Conservation (phyloP, 2,113 vertebrate species). For the Burhinus bistriatus region DNA sequence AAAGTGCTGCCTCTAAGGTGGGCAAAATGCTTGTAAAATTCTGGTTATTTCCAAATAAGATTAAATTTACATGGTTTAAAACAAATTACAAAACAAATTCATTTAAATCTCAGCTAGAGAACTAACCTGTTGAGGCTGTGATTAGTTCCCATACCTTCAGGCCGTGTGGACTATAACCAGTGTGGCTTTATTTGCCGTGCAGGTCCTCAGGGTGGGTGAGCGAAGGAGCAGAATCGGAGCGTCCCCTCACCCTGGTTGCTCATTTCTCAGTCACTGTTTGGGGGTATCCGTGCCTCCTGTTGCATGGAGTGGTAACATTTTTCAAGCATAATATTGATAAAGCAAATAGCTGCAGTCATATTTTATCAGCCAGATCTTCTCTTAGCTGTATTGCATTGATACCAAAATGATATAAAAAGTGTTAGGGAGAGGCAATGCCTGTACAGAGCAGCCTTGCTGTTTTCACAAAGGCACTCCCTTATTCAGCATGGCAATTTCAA, state of each 20-base stretch:
- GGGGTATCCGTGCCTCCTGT: neutral
- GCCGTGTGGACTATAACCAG: neutral
- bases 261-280: neutral
- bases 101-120: neutral
- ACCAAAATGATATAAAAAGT: neutral
- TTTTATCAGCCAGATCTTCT: neutral
- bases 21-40: neutral
- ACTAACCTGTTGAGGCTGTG: neutral
- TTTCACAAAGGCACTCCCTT: neutral
- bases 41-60: neutral
- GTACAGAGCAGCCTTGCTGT: neutral
- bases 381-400: neutral
- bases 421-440: neutral
- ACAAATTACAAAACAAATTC: neutral
- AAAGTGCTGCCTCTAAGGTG: neutral
- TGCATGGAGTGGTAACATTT: fast-evolving
- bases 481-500: neutral
- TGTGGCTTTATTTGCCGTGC: fast-evolving
- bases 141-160: neutral
- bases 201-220: neutral
- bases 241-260: neutral
- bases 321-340: neutral
- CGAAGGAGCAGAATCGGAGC: fast-evolving
- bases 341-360: neutral
- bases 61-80: neutral